Conservation (phyloP, 2,888 invertebrate species). For the Bhutanitis thaidina region DNA sequence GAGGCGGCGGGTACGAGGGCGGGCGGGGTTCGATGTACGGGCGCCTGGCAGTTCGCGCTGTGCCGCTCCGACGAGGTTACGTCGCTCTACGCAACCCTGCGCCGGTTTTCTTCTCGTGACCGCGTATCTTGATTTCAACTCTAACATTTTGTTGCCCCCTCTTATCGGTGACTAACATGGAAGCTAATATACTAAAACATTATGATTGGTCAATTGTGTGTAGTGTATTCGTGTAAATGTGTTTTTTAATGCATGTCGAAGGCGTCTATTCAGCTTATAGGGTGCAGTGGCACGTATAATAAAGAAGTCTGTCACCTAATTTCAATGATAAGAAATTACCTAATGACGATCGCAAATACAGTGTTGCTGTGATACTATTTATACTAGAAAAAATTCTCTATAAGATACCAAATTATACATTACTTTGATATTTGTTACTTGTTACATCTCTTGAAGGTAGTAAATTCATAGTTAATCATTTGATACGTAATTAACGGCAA, state of each 20-base stretch:
- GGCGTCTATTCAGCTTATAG: slow-evolving; percentile 50
- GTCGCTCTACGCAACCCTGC: slow-evolving; percentile 40
- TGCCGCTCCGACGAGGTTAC: slow-evolving; percentile 52
- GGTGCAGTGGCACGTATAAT: slow-evolving; percentile 59
- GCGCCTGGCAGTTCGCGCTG: slow-evolving; percentile 59
- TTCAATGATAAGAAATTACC: slow-evolving; percentile 45
- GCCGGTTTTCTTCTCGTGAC: slow-evolving; percentile 37
- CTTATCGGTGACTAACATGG: slow-evolving; percentile 6
- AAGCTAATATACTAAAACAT: slow-evolving; percentile 16
- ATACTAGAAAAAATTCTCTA: slow-evolving; percentile 26
- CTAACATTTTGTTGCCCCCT: not conserved
- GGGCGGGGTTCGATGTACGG: slow-evolving; percentile 47
- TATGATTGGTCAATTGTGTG: slow-evolving; percentile 35
- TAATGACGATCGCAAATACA: not conserved
- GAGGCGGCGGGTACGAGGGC: slow-evolving; percentile 42
- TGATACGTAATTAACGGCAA: no score
- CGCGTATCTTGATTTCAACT: slow-evolving; percentile 41
- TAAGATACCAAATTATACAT: no score
- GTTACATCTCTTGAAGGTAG: no score
- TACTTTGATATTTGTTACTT: no score
- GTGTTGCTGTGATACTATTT: slow-evolving; percentile 30
- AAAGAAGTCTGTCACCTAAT: slow-evolving; percentile 56
- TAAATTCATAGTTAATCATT: no score
- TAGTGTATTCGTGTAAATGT: slow-evolving; percentile 54
- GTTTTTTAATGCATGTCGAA: slow-evolving; percentile 51